Percentiles rank a stretch among this genome's conserved stretches.
Conservation (phyloP, 2,888 invertebrate genomes). For the Euphydryas editha region DNA sequence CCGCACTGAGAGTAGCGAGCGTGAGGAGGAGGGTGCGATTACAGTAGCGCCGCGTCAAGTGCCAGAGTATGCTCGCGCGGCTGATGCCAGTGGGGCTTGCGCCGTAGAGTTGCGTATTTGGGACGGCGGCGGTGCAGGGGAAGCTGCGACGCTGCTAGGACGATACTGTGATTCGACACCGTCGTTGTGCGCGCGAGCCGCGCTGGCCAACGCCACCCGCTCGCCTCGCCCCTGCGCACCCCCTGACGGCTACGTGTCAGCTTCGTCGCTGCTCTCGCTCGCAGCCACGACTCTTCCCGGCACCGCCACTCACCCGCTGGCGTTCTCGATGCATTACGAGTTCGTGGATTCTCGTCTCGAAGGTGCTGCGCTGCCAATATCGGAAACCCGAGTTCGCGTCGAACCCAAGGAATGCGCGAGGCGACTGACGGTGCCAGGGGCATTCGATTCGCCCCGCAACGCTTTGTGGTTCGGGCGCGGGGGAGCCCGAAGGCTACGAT, state of each 20-base stretch:
- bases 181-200: constrained; percentile 91
- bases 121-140: constrained; percentile 87
- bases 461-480: constrained; percentile 93
- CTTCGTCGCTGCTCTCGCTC: constrained; percentile 63
- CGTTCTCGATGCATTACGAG: constrained; percentile 90
- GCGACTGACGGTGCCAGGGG: constrained; percentile 68
- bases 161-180: constrained; percentile 91
- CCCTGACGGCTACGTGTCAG: constrained; percentile 90
- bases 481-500: constrained; percentile 89
- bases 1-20: constrained; percentile 82
- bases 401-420: constrained; percentile 67
- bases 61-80: constrained; percentile 38
- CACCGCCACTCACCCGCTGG: constrained; percentile 91
- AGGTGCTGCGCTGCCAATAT: constrained; percentile 84
- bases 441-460: constrained; percentile 90
- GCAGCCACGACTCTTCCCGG: constrained; percentile 85
- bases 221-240: constrained; percentile 90
- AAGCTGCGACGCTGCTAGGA: constrained; percentile 80
- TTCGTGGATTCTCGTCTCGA: constrained; percentile 92
- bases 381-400: constrained; percentile 58
- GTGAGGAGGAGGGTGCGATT: constrained; percentile 59
- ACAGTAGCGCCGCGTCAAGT: constrained; percentile 40
- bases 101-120: constrained; percentile 89
- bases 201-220: constrained; percentile 88
- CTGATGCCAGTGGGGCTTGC: constrained; percentile 66